Evolutionary conservation across 64 coral and sea anemone species (phyloP), one percentile per base, ranked within the genome.

Genomic region (Pocillopora verrucosa): DNA sequence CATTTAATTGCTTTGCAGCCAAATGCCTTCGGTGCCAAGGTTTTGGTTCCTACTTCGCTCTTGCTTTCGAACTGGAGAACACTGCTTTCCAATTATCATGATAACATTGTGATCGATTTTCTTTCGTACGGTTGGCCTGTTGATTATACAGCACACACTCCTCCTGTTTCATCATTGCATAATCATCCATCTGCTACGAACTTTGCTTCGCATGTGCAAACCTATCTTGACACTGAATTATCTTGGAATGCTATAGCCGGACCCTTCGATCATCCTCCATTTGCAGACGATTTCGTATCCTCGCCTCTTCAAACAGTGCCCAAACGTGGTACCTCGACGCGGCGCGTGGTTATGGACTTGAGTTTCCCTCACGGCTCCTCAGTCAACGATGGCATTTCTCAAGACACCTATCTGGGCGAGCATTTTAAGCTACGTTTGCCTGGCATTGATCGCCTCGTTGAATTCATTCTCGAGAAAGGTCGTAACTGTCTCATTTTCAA

Each of bases 121-220:
- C 61, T 89, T 13, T 4, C 73, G 9, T 89, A 36, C 22, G 87
- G 87, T 4, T 89, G 87, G 61, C 87, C 59, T 19, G 68, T 89
- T 4, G 78, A 89, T 65, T 89, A 63, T 22, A 78, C 37, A 1
- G 75, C 61, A 2, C 0, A 1, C 0, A 11, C 61, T 2, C 25
- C 0, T 22, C 87, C 87, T 3, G 34, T 64, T 6, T 89, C 59
- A 34, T 36, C 74, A 45, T 89, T 14, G 14, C n/a, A 13, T 20
- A 89, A 89, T 77, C 87, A 89, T 37, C 25, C 25, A 11, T 78
- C 74, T 34, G 75, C 87, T 15, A 0, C 30, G 16, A 5, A 64
- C 4, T 89, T 24, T 17, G 19, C 34, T 16, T 56, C 60, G 51
- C 74, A 89, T 41, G 87, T 78, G 22, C n/a, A n/a, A 41, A 16